Evolutionary conservation across 2,888 invertebrate species (phyloP).

Genomic region (Catocala fraxini): DNA sequence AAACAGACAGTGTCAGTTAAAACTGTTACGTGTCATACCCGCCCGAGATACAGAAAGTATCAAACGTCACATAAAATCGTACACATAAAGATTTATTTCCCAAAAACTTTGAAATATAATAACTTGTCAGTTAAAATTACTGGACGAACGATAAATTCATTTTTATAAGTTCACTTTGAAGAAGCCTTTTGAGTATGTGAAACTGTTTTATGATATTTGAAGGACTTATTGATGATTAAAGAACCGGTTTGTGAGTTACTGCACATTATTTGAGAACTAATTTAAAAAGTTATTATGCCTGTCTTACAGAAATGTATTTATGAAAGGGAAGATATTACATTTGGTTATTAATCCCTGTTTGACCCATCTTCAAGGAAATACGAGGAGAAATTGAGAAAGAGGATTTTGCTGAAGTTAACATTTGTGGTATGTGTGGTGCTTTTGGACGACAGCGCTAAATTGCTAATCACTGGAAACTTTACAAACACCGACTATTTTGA

Average conservation of each 20-base stretch:
- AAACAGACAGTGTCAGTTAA: slow-evolving; percentile 33
- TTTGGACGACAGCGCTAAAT: no score
- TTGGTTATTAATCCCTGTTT: no score
- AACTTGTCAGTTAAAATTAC: slow-evolving; percentile 78
- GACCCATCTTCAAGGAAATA: no score
- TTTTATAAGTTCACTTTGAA: slow-evolving; percentile 63
- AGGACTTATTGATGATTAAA: slow-evolving; percentile 48
- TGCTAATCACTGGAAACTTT: no score
- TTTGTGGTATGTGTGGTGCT: no score
- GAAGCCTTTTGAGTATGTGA: slow-evolving; percentile 55
- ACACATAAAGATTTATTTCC: slow-evolving; percentile 77
- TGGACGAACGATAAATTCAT: slow-evolving; percentile 74
- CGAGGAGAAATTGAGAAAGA: no score
- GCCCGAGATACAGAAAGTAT: slow-evolving; percentile 61
- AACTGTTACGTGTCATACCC: slow-evolving; percentile 44
- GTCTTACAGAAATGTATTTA: background rate
- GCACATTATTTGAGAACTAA: slow-evolving; percentile 19
- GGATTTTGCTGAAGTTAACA: no score
- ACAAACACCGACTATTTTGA: no score
- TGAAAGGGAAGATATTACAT: background rate
- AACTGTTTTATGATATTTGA: slow-evolving; percentile 61
- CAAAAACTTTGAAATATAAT: slow-evolving; percentile 83
- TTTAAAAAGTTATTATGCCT: slow-evolving; percentile 18
- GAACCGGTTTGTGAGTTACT: slow-evolving; percentile 30
- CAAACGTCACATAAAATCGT: slow-evolving; percentile 79